phyloP scores from a whole-genome alignment of 2,113 vertebrate species.

The Centropus bengalensis region DNA sequence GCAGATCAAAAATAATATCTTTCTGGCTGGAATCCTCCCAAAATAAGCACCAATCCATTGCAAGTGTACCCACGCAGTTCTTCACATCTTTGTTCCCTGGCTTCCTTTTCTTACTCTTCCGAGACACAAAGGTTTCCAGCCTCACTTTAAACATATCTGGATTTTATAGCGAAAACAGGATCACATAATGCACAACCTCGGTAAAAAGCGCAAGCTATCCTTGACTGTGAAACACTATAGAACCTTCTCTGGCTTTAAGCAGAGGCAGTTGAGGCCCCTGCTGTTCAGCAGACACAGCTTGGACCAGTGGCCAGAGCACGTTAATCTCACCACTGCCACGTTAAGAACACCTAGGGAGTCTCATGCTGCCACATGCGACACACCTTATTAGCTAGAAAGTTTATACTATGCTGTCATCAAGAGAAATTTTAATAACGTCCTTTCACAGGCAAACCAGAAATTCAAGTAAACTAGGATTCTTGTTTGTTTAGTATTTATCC shows the following conservation, averaged over 20 bases:
- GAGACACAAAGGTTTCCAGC: background rate
- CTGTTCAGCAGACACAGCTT: background rate
- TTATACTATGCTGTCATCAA: conserved; percentile 31
- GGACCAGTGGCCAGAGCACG: background rate
- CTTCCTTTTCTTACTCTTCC: background rate
- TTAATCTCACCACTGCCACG: background rate
- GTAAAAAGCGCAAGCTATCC: background rate
- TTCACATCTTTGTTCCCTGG: background rate
- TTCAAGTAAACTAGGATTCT: conserved; percentile 56
- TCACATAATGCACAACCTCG: background rate
- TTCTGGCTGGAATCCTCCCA: conserved; percentile 23
- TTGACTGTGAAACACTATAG: background rate
- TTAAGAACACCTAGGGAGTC: background rate
- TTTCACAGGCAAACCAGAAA: conserved; percentile 68
- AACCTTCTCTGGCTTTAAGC: background rate
- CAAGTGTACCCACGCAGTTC: background rate
- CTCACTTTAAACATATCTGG: fast-evolving
- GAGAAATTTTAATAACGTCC: conserved; percentile 48
- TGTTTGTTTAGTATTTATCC: conserved; percentile 33
- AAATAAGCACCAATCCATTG: conserved; percentile 5
- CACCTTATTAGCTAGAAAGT: conserved; percentile 31
- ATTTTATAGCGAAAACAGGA: background rate
- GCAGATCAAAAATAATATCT: background rate
- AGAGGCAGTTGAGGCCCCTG: background rate
- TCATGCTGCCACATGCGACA: conserved; percentile 23